Percentiles rank a stretch among this genome's conserved stretches.
phyloP scores from a whole-genome alignment of 2,888 invertebrate species.

The Eupeodes luniger region DNA sequence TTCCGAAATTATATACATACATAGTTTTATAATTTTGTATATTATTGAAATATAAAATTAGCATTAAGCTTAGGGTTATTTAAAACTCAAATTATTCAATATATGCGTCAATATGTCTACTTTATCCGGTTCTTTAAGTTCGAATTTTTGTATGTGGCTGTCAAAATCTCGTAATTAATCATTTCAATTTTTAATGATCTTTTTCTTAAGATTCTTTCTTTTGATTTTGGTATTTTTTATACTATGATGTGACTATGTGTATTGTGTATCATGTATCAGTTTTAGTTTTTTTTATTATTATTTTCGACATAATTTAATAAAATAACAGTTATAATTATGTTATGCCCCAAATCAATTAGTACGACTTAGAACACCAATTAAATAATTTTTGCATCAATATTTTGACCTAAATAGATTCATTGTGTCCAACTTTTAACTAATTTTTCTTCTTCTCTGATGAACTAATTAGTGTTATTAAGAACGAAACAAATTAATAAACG shows the following conservation, averaged over 20 bases:
- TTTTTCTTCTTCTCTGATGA: background rate
- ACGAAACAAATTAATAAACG: background rate
- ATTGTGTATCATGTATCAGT: background rate
- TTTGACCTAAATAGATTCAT: conserved; percentile 21
- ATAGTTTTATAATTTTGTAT: background rate
- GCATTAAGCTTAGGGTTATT: conserved; percentile 14
- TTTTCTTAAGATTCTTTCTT: background rate
- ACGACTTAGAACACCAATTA: conserved; percentile 32
- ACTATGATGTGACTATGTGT: background rate
- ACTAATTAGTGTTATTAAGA: conserved; percentile 23
- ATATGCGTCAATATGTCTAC: background rate
- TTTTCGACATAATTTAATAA: conserved; percentile 7
- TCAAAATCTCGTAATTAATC: conserved; percentile 57
- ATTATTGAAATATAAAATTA: conserved; percentile 2
- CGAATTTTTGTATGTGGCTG: background rate
- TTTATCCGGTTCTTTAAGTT: conserved; percentile 25
- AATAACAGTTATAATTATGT: conserved; percentile 18
- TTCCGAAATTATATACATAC: background rate
- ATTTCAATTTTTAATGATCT: conserved; percentile 47
- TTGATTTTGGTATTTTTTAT: background rate
- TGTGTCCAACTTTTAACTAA: background rate
- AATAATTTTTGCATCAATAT: conserved; percentile 9
- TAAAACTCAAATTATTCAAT: conserved; percentile 6
- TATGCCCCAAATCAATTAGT: conserved; percentile 45
- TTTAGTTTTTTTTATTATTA: background rate